Conservation (phyloP, 2,888 invertebrate genomes). For the Clivina fossor region DNA sequence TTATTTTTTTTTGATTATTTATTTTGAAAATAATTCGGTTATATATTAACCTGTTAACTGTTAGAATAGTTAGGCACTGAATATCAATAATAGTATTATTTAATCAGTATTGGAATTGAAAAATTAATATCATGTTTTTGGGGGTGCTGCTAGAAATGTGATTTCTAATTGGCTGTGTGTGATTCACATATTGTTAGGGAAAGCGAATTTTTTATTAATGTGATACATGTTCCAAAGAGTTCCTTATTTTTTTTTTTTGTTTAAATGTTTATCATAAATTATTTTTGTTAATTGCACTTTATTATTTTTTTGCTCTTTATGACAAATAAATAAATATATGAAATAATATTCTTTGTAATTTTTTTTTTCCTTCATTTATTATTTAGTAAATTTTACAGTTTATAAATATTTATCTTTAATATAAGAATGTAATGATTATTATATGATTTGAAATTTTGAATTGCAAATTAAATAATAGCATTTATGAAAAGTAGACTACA, state of each 20-base stretch:
- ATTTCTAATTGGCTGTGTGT: constrained; percentile 27
- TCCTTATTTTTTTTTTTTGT: constrained; percentile 13
- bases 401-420: too few species aligned
- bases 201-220: constrained; percentile 8
- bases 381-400: too few species aligned
- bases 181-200: constrained; percentile 6
- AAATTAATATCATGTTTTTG: neutral
- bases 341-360: constrained; percentile 2
- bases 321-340: constrained; percentile 14
- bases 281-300: constrained; percentile 19
- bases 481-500: too few species aligned
- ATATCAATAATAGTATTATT: constrained; percentile 2
- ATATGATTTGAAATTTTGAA: too few species aligned
- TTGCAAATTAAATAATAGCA: too few species aligned
- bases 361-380: too few species aligned
- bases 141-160: constrained; percentile 25
- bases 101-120: constrained; percentile 15
- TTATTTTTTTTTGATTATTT: constrained; percentile 20
- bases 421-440: too few species aligned
- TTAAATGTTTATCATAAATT: too few species aligned
- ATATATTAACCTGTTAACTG: constrained; percentile 1
- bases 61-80: constrained; percentile 11
- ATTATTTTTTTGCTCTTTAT: constrained; percentile 2
- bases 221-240: constrained; percentile 18
- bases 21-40: constrained; percentile 5